Evolutionary conservation across 2,888 invertebrate species (phyloP).

Genomic region (Tetanocera ferruginea): DNA sequence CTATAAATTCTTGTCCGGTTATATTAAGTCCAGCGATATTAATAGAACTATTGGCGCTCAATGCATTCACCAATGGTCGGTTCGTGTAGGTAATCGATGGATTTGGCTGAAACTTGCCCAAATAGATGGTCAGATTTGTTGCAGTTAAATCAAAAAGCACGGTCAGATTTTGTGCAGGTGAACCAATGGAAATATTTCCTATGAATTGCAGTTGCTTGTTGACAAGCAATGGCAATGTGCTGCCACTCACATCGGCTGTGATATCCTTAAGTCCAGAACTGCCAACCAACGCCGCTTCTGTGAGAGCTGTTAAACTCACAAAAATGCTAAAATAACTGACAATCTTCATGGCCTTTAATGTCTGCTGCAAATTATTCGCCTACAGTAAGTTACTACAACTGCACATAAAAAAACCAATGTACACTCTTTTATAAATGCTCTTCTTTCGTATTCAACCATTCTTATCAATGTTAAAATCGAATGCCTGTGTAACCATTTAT

Average conservation of each 20-base stretch:
- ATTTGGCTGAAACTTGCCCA: background rate
- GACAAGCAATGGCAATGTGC: slow-evolving; percentile 70
- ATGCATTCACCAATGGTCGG: background rate
- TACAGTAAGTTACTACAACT: no score
- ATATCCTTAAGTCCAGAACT: slow-evolving; percentile 31
- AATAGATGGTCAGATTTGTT: slow-evolving; percentile 62
- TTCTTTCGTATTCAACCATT: no score
- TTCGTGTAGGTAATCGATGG: background rate
- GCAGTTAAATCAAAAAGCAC: slow-evolving; percentile 89
- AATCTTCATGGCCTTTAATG: background rate
- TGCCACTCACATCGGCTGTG: background rate
- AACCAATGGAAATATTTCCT: slow-evolving; percentile 90
- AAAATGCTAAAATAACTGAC: background rate
- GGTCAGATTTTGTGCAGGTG: slow-evolving; percentile 89
- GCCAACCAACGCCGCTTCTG: slow-evolving; percentile 44
- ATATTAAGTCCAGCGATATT: background rate
- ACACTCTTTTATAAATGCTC: background rate
- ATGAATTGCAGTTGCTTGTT: slow-evolving; percentile 96
- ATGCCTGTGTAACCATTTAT: no score
- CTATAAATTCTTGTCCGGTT: background rate
- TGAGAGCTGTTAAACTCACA: slow-evolving; percentile 38
- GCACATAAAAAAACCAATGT: no score
- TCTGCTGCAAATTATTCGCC: background rate
- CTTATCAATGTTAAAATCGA: no score
- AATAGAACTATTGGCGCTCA: background rate